Base-by-base conservation (phyloP, 1,140 invertebrate genomes). In the Colletes gigas region DNA sequence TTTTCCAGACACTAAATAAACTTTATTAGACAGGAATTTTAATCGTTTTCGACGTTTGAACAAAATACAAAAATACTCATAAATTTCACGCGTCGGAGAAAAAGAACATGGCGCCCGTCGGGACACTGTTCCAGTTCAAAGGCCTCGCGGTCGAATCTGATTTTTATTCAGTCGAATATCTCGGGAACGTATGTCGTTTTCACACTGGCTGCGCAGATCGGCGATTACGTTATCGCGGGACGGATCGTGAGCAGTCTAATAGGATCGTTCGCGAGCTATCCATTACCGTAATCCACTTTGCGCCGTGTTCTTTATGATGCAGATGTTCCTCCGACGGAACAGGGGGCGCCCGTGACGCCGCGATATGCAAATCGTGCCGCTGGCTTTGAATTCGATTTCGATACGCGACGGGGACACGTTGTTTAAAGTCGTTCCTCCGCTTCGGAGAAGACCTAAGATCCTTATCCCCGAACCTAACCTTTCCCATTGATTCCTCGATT, bases 241-340 rank as follows among this genome's bases (percentile, higher is more conserved):
- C 39, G 44, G 78, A 88, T 89, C 87, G 68, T 60, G 82, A 68
- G 74, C 85, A 83, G 82, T 84, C 85, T 69, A 79, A 83, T 68
- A 83, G 81, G 82, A 85, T 87, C 81, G 83, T 79, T 85, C 82
- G 81, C 65, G 62, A 41, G 72, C 83, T 88, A 89, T 91, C 89
- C 90, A 91, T 91, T 91, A 90, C 89, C 81, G 83, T 91, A 91
- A 91, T 91, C 90, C 90, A 91, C 90, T 91, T 90, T 87, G 85
- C 90, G 65, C 75, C 52, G 39, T 71, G 57, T 76, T 84, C 80
- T 86, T 85, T 85, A 83, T 76, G 47, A 88, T 88, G 86, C 78
- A 88, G 84, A 88, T 82, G 83, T 78, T 62, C 21, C 83, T 75
- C 17, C 79, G 55, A 19, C 63, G 66, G 75, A 67, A 82, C 76